A percentile compares a stretch with the other conserved stretches of the same genome.
phyloP scores from a whole-genome alignment of 2,888 invertebrate genomes.

The Ditula angustiorana region DNA sequence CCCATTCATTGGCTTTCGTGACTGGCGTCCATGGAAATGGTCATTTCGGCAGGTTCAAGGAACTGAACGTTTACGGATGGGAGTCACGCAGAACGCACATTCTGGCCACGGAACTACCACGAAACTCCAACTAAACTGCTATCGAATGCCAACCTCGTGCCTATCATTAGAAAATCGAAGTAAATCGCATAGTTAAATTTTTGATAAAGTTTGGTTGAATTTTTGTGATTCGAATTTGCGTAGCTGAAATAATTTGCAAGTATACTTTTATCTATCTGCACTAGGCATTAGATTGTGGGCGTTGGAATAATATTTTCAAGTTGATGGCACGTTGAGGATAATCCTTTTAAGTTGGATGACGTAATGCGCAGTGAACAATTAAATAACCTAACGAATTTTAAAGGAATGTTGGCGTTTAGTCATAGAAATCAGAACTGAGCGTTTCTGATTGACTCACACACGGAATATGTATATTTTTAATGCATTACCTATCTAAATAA shows the following conservation, averaged over 20 bases:
- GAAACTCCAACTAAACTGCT: conserved; percentile 1
- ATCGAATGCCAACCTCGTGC: neutral
- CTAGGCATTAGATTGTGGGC: conserved; percentile 16
- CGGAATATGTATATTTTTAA: neutral
- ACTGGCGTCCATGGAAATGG: conserved; percentile 24
- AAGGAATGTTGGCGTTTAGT: conserved; percentile 15
- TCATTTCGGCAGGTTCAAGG: conserved; percentile 33
- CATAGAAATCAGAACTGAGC: conserved; percentile 6
- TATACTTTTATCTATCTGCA: neutral
- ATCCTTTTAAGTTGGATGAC: conserved; percentile 31
- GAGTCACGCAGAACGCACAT: conserved; percentile 23
- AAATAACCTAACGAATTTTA: conserved; percentile 21
- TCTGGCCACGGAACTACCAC: conserved; percentile 1
- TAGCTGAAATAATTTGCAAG: conserved; percentile 20
- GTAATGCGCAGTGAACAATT: conserved; percentile 36
- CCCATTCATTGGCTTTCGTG: conserved; percentile 37
- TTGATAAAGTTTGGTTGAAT: conserved; percentile 1
- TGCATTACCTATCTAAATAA: neutral
- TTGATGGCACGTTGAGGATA: conserved; percentile 32
- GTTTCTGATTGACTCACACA: conserved; percentile 2
- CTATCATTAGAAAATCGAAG: neutral
- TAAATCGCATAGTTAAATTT: neutral
- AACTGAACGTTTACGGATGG: conserved; percentile 18
- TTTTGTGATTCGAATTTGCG: conserved; percentile 1
- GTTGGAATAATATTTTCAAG: conserved; percentile 32